Conservation (phyloP, 2,797 vertebrate species). For the Salarias fasciatus region DNA sequence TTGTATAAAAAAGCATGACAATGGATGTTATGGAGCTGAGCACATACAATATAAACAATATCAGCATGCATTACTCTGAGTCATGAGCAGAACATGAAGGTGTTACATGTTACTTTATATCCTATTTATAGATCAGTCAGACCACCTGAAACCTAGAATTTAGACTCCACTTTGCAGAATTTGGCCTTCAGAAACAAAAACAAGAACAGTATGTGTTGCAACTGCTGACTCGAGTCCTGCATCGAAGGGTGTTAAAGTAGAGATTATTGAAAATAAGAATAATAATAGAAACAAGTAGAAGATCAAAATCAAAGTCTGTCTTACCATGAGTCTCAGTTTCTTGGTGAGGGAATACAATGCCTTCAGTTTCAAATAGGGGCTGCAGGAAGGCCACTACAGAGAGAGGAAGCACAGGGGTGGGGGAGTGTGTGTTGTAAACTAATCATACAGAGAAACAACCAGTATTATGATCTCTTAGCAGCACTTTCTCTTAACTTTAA, state of each 20-base stretch:
- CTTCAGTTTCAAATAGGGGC: conserved; percentile 83
- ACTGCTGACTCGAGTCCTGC: conserved; percentile 50
- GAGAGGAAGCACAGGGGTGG: conserved; percentile 81
- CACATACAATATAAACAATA: conserved; percentile 61
- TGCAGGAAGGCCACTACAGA: conserved; percentile 84
- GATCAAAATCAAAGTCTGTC: conserved; percentile 77
- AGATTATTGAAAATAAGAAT: conserved; percentile 18
- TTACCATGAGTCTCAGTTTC: conserved; percentile 84
- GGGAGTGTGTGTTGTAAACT: conserved; percentile 74
- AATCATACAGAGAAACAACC: conserved; percentile 74
- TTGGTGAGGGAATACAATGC: conserved; percentile 82
- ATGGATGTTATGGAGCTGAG: conserved; percentile 76
- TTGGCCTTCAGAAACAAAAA: conserved; percentile 35
- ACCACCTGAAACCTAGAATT: conserved; percentile 38
- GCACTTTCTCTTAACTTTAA: conserved; percentile 41
- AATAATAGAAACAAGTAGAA: conserved; percentile 66
- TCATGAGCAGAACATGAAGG: conserved; percentile 57
- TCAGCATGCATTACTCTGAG: conserved; percentile 65
- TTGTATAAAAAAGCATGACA: conserved; percentile 73
- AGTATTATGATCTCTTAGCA: conserved; percentile 58
- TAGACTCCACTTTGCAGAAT: conserved; percentile 27
- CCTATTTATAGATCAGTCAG: conserved; percentile 49
- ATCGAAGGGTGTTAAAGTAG: conserved; percentile 61
- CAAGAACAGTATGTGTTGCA: conserved; percentile 23
- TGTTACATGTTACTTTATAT: conserved; percentile 48